Base-by-base conservation (phyloP, 92 coral and sea anemone species). In the Hydrozoanthus gracilis region DNA sequence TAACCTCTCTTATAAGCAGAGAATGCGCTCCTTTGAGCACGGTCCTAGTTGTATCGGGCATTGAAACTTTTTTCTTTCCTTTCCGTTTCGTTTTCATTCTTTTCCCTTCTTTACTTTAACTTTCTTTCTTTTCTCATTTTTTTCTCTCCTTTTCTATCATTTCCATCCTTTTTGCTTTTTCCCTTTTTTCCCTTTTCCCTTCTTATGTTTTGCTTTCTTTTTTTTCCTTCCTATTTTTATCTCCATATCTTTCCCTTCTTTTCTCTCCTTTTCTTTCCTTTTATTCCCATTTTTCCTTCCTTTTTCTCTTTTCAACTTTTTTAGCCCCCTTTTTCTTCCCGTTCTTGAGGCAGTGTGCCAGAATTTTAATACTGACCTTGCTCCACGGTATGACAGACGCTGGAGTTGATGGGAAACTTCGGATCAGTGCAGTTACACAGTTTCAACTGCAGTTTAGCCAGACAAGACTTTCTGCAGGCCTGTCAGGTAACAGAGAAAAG, bases 401-500 rank as follows among this genome's bases (percentile, higher is more conserved):
- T 46, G 10, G 72, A 44, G 65, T 79, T 79, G 16, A 79, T 17
- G 11, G 83, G 83, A 61, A 44, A 79, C 54, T 79, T 44, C 3
- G 72, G 49, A 11, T 79, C 83, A 0, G 83, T 79, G 46, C 83
- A 79, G 16, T 79, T 79, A 58, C 83, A 79, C 7, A 60, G 15
- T n/a, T 60, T 56, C 54, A n/a, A 56, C 72, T 79, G 72, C 52
- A 58, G 11, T 4, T n/a, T 52, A 8, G 83, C 83, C 8, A 44
- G 55, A 44, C 83, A 79, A 7, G 83, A 79, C 44, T 79, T 79
- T 7, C 83, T 79, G 83, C 83, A 79, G 27, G 71, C 27, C 83
- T 79, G 52, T 9, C 35, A 75, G 0, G 39, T 27, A 65, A 3
- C n/a, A 65, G 8, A 9, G 4, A 17, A 17, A 65, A 65, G 61